A percentile compares a stretch with the other conserved stretches of the same genome.
Evolutionary conservation across 2,888 invertebrate genomes (phyloP).

Genomic region (Capitulum mitella): DNA sequence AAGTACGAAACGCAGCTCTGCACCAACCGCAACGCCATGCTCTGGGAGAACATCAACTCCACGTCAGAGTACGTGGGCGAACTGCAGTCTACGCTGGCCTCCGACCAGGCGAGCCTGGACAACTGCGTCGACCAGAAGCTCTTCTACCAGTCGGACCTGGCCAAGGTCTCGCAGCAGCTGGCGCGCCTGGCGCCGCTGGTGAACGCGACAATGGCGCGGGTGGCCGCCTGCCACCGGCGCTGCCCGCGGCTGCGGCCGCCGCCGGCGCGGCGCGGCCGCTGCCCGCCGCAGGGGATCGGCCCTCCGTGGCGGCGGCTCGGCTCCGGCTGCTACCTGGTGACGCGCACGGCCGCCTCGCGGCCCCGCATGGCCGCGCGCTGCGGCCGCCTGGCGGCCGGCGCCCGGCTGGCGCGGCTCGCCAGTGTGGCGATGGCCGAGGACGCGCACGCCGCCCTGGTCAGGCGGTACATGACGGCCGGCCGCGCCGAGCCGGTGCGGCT

Average conservation of each 20-base stretch:
- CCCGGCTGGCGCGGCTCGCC: background rate
- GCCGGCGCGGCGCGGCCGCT: background rate
- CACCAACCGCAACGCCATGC: background rate
- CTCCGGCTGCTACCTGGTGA: background rate
- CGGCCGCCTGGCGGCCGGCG: background rate
- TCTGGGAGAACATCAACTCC: conserved; percentile 2
- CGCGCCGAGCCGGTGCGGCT: background rate
- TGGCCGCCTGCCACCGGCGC: background rate
- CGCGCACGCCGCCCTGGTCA: background rate
- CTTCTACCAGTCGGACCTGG: background rate
- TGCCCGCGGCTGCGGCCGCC: background rate
- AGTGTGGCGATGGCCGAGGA: background rate
- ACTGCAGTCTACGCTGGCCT: background rate
- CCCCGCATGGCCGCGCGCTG: background rate
- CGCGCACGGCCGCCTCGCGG: background rate
- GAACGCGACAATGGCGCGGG: background rate
- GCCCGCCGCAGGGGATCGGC: background rate
- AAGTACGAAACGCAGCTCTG: background rate
- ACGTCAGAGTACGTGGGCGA: background rate
- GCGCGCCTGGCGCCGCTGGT: background rate
- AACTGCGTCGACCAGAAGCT: background rate
- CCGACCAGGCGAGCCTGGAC: background rate
- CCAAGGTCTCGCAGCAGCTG: background rate
- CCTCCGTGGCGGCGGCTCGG: background rate
- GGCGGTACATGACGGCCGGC: background rate